Conservation (phyloP, 2,113 vertebrate species). For the Clarias batrachus region DNA sequence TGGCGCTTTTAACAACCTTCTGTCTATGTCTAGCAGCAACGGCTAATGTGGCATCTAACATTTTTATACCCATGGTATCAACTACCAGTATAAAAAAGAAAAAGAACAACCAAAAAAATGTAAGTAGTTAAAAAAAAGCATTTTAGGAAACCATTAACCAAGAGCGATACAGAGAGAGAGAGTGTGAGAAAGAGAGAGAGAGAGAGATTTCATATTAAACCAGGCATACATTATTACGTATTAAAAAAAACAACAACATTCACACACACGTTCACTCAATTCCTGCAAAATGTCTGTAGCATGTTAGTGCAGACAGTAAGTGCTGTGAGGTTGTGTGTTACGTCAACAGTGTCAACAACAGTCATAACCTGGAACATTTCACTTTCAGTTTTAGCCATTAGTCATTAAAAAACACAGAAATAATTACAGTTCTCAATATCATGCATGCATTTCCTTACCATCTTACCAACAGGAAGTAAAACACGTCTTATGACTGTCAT, state of each 20-base stretch:
- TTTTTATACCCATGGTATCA: constrained; percentile 26
- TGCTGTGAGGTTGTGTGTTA: constrained; percentile 39
- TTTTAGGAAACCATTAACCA: constrained; percentile 43
- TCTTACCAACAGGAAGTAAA: constrained; percentile 25
- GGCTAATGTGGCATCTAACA: constrained; percentile 1
- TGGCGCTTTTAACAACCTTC: neutral
- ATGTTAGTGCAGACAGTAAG: constrained; percentile 68
- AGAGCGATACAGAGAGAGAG: constrained; percentile 19
- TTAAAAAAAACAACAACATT: constrained; percentile 73
- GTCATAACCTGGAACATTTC: constrained; percentile 7
- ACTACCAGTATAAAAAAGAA: constrained; percentile 48
- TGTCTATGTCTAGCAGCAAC: neutral
- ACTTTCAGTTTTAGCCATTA: constrained; percentile 25
- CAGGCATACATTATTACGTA: constrained; percentile 67
- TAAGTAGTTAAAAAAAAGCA: constrained; percentile 28
- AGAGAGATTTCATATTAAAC: constrained; percentile 62
- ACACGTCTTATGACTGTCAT: constrained; percentile 16
- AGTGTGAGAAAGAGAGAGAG: constrained; percentile 27
- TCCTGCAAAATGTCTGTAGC: constrained; percentile 71
- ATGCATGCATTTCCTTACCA: constrained; percentile 28
- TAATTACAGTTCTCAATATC: constrained; percentile 17
- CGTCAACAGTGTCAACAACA: constrained; percentile 42
- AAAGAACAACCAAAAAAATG: constrained; percentile 38
- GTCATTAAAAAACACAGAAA: constrained; percentile 40
- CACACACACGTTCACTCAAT: constrained; percentile 74